Evolutionary conservation across 2,888 invertebrate species (phyloP).

Genomic region (Latrodectus elegans): DNA sequence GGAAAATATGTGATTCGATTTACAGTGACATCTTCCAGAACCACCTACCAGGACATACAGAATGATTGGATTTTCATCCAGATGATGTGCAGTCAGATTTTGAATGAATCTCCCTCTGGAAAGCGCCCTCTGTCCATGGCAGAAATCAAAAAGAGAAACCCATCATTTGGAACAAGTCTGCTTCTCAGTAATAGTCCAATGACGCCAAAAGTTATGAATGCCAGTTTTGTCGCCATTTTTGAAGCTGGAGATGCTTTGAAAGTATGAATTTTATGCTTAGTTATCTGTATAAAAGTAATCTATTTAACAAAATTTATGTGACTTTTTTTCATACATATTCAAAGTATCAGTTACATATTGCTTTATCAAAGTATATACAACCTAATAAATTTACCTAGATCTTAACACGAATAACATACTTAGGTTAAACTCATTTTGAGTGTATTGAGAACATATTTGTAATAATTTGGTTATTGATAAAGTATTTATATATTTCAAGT

Average conservation of each 20-base stretch:
- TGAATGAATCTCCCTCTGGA: constrained; percentile 79
- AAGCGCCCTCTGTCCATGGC: constrained; percentile 72
- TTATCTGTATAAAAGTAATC: background rate
- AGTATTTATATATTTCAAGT: too few species aligned
- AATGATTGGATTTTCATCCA: constrained; percentile 85
- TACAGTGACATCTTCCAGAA: constrained; percentile 92
- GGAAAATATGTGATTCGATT: constrained; percentile 88
- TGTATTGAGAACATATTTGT: too few species aligned
- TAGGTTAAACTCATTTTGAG: background rate
- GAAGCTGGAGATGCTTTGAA: constrained; percentile 81
- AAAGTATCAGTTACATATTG: background rate
- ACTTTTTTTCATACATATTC: background rate
- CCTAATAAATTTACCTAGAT: background rate
- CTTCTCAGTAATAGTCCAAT: constrained; percentile 94
- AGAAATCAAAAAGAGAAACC: constrained; percentile 89
- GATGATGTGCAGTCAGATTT: constrained; percentile 74
- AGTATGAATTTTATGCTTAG: background rate
- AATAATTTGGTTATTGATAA: too few species aligned
- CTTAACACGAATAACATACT: background rate
- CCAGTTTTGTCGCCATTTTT: constrained; percentile 92
- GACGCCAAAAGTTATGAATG: constrained; percentile 95
- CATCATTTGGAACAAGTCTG: constrained; percentile 93
- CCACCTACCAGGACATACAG: constrained; percentile 78
- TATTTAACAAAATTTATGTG: background rate
- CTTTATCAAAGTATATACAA: background rate